Evolutionary conservation across 2,888 invertebrate genomes (phyloP), one percentile per base, ranked within the genome.

Genomic region (Meloe dianella): DNA sequence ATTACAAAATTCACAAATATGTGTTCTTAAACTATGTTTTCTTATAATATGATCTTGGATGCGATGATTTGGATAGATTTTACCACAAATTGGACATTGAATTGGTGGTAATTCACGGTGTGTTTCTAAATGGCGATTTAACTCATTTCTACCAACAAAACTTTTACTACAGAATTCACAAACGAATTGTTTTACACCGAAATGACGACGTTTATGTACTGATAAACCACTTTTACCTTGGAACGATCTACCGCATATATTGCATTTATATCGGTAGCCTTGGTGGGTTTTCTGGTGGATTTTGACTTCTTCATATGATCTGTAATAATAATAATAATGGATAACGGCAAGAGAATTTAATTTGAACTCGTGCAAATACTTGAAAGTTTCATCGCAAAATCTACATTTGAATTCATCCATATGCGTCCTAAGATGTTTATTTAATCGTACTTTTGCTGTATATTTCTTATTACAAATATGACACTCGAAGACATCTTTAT

Each of bases 141-240:
- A 38, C n/a, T 22, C 22, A 9, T 56, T 27, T 14, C 20, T 30
- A 24, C 24, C 30, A 24, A 47, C n/a, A n/a, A 38, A 63, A 22
- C 38, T 20, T 22, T 58, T 63, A 41, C 63, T 63, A 22, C 63
- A 63, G 22, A 47, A 8, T 22, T 63, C 63, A 58, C 63, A 63
- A 58, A 63, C 38, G 27, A 56, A 63, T 63, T 32, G 57, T 27
- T 63, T 63, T 41, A 58, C 29, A 32, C 58, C 38, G n/a, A 38
- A 41, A 29, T 63, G 63, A 20, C 30, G 24, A 8, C 57, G 22
- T n/a, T 17, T 20, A 20, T 63, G 63, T 12, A 56, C 57, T 24
- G 10, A 3, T 20, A 63, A 24, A 17, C n/a, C 41, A 41, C 41
- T 41, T 41, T 41, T 41, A 12, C n/a, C 41, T 41, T n/a, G 41